Evolutionary conservation across 2,888 invertebrate genomes (phyloP).

Genomic region (Cremastinae sp.): DNA sequence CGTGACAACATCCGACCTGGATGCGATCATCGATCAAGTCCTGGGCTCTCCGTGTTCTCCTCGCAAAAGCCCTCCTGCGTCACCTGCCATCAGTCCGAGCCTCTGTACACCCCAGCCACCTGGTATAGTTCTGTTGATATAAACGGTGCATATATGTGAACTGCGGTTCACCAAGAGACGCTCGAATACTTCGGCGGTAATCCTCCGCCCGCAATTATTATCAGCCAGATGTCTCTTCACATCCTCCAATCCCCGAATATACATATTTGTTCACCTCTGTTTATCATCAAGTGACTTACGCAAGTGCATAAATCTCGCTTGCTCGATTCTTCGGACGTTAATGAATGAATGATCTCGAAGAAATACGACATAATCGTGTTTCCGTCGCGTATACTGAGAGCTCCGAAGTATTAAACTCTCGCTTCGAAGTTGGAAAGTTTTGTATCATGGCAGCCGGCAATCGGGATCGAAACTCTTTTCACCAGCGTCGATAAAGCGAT

Average conservation of each 20-base stretch:
- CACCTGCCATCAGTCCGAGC: slow-evolving; percentile 26
- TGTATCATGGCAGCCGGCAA: too few species aligned
- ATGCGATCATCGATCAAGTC: slow-evolving; percentile 62
- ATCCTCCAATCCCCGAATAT: too few species aligned
- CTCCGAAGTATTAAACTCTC: not conserved
- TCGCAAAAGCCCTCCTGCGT: slow-evolving; percentile 25
- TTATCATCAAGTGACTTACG: too few species aligned
- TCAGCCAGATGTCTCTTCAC: not conserved
- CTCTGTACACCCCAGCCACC: slow-evolving; percentile 12
- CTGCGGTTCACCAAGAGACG: not conserved
- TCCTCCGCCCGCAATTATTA: slow-evolving; percentile 17
- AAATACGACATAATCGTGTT: not conserved
- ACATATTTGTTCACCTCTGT: too few species aligned
- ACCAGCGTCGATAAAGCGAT: not conserved
- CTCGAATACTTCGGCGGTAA: slow-evolving; percentile 13
- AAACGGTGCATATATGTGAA: slow-evolving; percentile 11
- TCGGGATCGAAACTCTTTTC: not conserved
- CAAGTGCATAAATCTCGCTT: too few species aligned
- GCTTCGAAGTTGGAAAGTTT: too few species aligned
- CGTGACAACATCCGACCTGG: slow-evolving; percentile 60
- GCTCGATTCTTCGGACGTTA: too few species aligned
- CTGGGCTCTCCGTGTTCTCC: slow-evolving; percentile 38
- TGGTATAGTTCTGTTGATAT: slow-evolving; percentile 12
- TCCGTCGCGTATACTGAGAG: not conserved
- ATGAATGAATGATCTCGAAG: not conserved